Base-by-base conservation (phyloP, 2,888 invertebrate species). In the Chymomyza caudatula region DNA sequence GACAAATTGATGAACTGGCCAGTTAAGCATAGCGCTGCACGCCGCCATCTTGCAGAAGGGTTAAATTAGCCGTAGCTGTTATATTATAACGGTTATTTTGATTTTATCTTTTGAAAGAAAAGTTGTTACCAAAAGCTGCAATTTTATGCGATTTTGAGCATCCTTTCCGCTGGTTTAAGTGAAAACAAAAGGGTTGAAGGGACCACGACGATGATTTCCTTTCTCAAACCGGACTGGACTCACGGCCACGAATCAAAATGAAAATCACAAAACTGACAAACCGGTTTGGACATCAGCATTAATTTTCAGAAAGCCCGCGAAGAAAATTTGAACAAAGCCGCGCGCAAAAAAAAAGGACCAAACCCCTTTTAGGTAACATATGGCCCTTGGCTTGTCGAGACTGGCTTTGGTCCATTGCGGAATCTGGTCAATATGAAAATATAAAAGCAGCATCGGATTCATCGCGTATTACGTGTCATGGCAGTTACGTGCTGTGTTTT, bases 271-370 rank as follows among this genome's bases (percentile, higher is more conserved):
- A 47, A 55, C 56, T 53, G 59, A 57, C 25, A 70, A 85, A 86
- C 86, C 86, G 87, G 86, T 86, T 86, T 82, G 82, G 85, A 87
- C 87, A 85, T 77, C 76, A 52, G 70, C 75, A 87, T 82, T 78
- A 73, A 75, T 77, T 83, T 76, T 60, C 52, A 63, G 66, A 70
- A 80, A 77, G 76, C 72, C 70, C 74, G 76, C 78, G 69, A 81
- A 86, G 85, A 84, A 86, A 86, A 76, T 78, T 69, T 65, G 6
- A 65, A 63, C 63, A 60, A 57, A 53, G 8, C n/a, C n/a, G 47
- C 52, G 47, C 17, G 22, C 65, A 52, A 63, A 63, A 76, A 81
- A 80, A 83, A 76, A 73, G 72, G 71, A 67, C 53, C 67, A 65
- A 74, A 83, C 85, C 87, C 86, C 65, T 77, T 75, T 61, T 60